Percentiles rank a stretch among this genome's conserved stretches.
Evolutionary conservation across 2,797 vertebrate species (phyloP).

Genomic region (Halcyon smyrnensis): DNA sequence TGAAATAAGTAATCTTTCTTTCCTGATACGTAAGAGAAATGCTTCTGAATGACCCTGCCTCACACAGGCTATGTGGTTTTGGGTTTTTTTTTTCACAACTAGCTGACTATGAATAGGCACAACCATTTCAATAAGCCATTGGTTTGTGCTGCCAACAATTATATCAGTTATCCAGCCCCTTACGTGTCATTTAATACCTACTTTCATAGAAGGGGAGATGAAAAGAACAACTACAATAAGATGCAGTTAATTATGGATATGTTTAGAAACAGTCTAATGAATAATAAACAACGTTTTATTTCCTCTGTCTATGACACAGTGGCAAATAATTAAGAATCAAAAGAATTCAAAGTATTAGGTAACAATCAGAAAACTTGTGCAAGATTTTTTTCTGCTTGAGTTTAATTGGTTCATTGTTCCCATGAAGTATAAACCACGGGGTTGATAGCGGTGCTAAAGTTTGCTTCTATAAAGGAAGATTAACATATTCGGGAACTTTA

Average conservation of each 20-base stretch:
- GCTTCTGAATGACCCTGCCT: background rate
- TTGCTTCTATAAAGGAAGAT: conserved; percentile 85
- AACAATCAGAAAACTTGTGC: conserved; percentile 79
- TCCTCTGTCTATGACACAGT: conserved; percentile 68
- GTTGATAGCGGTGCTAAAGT: conserved; percentile 78
- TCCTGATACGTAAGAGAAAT: background rate
- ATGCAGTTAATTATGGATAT: conserved; percentile 73
- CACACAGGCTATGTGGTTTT: background rate
- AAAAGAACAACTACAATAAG: conserved; percentile 62
- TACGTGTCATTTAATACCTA: conserved; percentile 56
- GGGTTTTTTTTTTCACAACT: background rate
- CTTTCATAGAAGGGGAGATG: conserved; percentile 66
- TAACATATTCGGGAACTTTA: conserved; percentile 89
- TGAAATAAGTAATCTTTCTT: background rate
- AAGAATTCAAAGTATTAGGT: conserved; percentile 80
- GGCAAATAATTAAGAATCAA: conserved; percentile 81
- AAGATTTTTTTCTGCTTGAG: conserved; percentile 69
- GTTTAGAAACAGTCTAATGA: conserved; percentile 77
- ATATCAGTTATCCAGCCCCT: conserved; percentile 41
- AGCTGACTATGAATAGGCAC: conserved; percentile 37
- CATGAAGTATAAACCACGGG: conserved; percentile 77
- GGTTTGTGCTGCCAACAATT: conserved; percentile 38
- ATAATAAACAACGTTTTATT: conserved; percentile 77
- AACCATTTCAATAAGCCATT: conserved; percentile 15
- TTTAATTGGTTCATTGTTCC: conserved; percentile 87